Evolutionary conservation across 2,888 invertebrate genomes (phyloP).

Genomic region (Eumerus sabulonum): DNA sequence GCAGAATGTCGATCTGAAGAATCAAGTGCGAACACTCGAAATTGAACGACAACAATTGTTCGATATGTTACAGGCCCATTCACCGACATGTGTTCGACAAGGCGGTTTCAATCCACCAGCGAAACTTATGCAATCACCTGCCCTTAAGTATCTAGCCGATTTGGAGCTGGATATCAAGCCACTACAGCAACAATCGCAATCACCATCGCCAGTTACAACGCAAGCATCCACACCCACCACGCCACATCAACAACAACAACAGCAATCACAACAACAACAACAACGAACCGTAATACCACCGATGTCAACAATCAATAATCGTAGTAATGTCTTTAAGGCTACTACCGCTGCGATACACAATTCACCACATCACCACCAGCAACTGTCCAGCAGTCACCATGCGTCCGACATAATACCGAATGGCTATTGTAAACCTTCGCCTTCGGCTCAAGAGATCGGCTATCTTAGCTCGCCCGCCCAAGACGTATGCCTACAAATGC

Average conservation of each 20-base stretch:
- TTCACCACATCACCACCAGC: slow-evolving; percentile 71
- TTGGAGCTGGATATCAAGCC: slow-evolving; percentile 74
- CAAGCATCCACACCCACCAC: slow-evolving; percentile 58
- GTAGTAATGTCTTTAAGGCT: slow-evolving; percentile 73
- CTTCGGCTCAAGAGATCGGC: slow-evolving; percentile 77
- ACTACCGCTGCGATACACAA: slow-evolving; percentile 70
- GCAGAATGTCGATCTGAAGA: slow-evolving; percentile 91
- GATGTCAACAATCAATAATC: slow-evolving; percentile 77
- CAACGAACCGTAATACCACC: slow-evolving; percentile 77
- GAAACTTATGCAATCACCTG: slow-evolving; percentile 77
- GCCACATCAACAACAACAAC: slow-evolving; percentile 70
- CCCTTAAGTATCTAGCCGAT: slow-evolving; percentile 76
- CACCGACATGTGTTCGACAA: slow-evolving; percentile 83
- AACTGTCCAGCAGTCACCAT: slow-evolving; percentile 69
- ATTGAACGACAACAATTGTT: slow-evolving; percentile 87
- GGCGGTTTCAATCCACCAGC: slow-evolving; percentile 75
- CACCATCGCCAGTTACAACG: slow-evolving; percentile 54
- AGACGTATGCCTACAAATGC: slow-evolving; percentile 72
- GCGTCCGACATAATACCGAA: slow-evolving; percentile 73
- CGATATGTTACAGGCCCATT: slow-evolving; percentile 88
- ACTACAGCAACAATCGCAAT: slow-evolving; percentile 61
- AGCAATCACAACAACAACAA: slow-evolving; percentile 70
- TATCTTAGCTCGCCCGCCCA: slow-evolving; percentile 77
- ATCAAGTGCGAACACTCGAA: slow-evolving; percentile 90
- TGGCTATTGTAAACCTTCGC: slow-evolving; percentile 78